These are phyloP conservation scores for Ciconia nigra DNA, from an alignment of 2,797 vertebrate species.

Conservation along the genomic window DNA sequence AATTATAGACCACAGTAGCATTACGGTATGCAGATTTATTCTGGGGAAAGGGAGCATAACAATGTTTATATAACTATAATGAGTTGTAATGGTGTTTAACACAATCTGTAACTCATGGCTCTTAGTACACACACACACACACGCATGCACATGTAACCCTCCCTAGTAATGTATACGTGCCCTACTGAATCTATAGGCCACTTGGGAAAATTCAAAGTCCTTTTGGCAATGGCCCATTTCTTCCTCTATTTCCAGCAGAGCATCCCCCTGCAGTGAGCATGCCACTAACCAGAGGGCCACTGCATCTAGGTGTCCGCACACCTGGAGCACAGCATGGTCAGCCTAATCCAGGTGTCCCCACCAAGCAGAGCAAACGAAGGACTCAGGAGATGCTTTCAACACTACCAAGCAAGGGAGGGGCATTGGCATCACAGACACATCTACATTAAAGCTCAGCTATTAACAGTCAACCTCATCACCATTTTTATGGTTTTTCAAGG, in stretches of 20 bases:
- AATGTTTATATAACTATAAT: not conserved
- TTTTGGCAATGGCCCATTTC: not conserved
- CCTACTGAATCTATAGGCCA: not conserved
- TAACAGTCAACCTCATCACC: too few species aligned
- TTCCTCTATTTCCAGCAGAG: not conserved
- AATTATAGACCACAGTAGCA: not conserved
- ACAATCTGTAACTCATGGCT: not conserved
- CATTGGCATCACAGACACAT: not conserved
- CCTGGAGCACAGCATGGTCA: not conserved
- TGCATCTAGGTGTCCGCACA: fast-evolving
- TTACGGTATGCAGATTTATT: not conserved
- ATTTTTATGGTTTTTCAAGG: not conserved
- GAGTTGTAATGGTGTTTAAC: not conserved
- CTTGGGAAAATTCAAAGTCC: not conserved
- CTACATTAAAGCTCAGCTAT: not conserved
- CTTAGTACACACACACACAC: too few species aligned
- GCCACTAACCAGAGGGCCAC: not conserved
- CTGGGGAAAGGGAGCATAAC: not conserved
- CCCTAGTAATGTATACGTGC: fast-evolving
- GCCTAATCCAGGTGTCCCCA: not conserved
- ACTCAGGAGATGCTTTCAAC: not conserved
- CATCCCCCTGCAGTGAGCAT: not conserved
- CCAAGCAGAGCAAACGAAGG: not conserved
- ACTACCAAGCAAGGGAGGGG: too few species aligned
- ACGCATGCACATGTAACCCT: not conserved